A percentile compares a stretch with the other conserved stretches of the same genome.
phyloP scores from a whole-genome alignment of 23 tunicate species.

The Ascidia mentula region DNA sequence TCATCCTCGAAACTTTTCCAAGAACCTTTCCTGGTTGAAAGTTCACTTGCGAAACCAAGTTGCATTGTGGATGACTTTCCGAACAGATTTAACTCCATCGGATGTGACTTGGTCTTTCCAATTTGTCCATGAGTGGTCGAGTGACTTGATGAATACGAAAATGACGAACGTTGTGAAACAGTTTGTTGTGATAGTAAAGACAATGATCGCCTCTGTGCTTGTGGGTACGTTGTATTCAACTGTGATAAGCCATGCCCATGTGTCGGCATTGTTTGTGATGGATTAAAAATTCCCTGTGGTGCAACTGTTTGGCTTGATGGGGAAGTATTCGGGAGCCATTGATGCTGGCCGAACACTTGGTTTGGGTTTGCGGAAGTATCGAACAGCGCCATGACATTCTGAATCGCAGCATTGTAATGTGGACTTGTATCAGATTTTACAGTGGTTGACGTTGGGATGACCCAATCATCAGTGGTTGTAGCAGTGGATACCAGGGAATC shows the following conservation, averaged over 20 bases:
- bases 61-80: constrained; percentile 1
- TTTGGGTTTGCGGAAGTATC: not conserved
- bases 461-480: not conserved
- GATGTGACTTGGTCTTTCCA: not conserved
- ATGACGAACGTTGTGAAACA: not conserved
- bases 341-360: not conserved
- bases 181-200: not conserved
- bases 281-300: not conserved
- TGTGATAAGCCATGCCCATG: not conserved
- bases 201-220: not conserved
- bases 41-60: not conserved
- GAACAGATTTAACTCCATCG: not conserved
- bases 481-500: not conserved
- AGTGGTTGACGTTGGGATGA: not conserved
- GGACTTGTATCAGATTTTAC: not conserved
- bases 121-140: not conserved
- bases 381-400: constrained; percentile 33
- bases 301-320: not conserved
- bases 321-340: too few relatives aligned
- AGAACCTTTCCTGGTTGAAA: not conserved
- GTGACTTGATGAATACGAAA: not conserved
- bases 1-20: not conserved
- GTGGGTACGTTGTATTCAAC: not conserved
- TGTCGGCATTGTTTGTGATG: not conserved
- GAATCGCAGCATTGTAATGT: constrained; percentile 16